A percentile compares a stretch with the other conserved stretches of the same genome.
These are phyloP conservation scores for Sinocyclocheilus maitianheensis DNA, from an alignment of 2,113 vertebrate species.

Conservation along the genomic window DNA sequence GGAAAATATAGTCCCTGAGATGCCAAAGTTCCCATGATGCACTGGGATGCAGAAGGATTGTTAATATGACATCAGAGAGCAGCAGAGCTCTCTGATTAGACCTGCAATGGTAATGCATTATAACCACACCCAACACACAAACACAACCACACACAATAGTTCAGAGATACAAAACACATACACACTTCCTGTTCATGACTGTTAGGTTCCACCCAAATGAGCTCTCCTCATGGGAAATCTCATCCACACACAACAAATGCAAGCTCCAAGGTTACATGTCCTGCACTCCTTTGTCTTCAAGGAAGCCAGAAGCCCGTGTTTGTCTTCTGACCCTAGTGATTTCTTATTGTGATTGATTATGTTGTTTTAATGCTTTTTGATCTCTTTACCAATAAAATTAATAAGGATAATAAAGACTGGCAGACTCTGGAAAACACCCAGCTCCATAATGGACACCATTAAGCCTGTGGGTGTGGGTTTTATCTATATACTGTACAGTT, in stretches of 20 bases:
- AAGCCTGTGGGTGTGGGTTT: constrained; percentile 11
- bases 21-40: constrained; percentile 37
- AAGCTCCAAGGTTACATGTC: constrained; percentile 18
- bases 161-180: constrained; percentile 6
- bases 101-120: constrained; percentile 6
- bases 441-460: not conserved
- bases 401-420: not conserved
- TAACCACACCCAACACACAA: not conserved
- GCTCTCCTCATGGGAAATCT: constrained; percentile 19
- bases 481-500: not conserved
- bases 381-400: not conserved
- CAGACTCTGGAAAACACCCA: not conserved
- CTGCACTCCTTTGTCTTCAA: not conserved
- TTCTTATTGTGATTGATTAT: constrained; percentile 10
- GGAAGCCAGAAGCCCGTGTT: not conserved
- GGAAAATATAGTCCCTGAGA: constrained; percentile 33
- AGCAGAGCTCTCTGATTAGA: constrained; percentile 44
- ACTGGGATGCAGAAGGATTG: constrained; percentile 20
- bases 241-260: constrained; percentile 31
- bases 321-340: not conserved
- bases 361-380: not conserved
- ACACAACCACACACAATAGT: not conserved
- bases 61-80: constrained; percentile 56
- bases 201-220: constrained; percentile 32
- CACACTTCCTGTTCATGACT: not conserved